A percentile compares a stretch with the other conserved stretches of the same genome.
phyloP scores from a whole-genome alignment of 2,113 vertebrate genomes.

The Uria aalge region DNA sequence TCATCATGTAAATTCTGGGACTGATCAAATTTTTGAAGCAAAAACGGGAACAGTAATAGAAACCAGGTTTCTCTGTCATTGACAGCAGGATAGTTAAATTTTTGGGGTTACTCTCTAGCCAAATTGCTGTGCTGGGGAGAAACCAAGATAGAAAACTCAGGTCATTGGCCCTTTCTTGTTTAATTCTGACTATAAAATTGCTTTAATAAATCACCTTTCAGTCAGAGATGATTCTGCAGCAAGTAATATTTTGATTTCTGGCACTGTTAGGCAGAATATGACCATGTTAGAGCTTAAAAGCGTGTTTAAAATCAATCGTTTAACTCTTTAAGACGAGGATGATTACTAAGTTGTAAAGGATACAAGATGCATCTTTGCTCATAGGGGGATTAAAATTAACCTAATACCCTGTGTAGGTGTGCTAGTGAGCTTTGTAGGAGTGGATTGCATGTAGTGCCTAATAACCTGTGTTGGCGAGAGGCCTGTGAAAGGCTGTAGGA shows the following conservation, averaged over 20 bases:
- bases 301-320: not conserved
- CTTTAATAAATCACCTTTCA: not conserved
- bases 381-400: not conserved
- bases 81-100: not conserved
- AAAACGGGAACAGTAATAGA: not conserved
- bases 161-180: not conserved
- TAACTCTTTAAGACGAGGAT: not conserved
- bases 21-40: not conserved
- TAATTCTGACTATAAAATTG: not conserved
- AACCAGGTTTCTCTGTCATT: not conserved
- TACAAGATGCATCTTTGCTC: not conserved
- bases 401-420: not conserved
- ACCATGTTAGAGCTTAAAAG: not conserved
- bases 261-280: not conserved
- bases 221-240: not conserved
- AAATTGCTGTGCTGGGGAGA: not conserved
- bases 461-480: not conserved
- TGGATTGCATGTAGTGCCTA: not conserved
- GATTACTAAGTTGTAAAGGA: not conserved
- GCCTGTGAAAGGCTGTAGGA: not conserved
- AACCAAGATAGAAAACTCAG: not conserved
- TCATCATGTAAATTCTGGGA: accelerated
- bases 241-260: not conserved
- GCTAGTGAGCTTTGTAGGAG: not conserved
- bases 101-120: not conserved